Evolutionary conservation across 2,797 vertebrate genomes (phyloP).

Genomic region (Fundulus diaphanus): DNA sequence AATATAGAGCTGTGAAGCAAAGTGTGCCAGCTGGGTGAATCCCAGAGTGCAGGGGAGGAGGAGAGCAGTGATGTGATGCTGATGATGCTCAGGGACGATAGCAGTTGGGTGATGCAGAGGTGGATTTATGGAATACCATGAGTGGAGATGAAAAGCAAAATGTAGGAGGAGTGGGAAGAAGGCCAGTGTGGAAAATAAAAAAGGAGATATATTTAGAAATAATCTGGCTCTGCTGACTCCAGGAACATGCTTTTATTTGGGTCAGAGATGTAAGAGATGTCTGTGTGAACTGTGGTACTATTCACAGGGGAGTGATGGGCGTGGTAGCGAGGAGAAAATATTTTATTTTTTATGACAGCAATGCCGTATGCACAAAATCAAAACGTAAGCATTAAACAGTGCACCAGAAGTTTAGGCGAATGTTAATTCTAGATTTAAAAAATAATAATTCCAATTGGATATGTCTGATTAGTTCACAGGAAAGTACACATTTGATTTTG

Average conservation of each 20-base stretch:
- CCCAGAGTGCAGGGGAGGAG: constrained; percentile 28
- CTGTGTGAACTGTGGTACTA: neutral
- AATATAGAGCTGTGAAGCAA: constrained; percentile 47
- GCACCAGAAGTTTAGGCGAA: neutral
- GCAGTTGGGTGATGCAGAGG: constrained; percentile 58
- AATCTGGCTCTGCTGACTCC: constrained; percentile 40
- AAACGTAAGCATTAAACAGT: neutral
- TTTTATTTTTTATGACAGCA: neutral
- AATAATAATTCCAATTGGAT: neutral
- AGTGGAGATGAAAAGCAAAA: constrained; percentile 35
- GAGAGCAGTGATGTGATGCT: constrained; percentile 40
- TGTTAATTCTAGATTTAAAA: neutral
- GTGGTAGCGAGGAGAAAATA: neutral
- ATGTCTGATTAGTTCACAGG: neutral
- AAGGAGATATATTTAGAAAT: constrained; percentile 47
- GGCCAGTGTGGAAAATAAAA: constrained; percentile 36
- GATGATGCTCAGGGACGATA: constrained; percentile 55
- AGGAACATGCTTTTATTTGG: constrained; percentile 63
- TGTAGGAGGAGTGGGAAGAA: constrained; percentile 41
- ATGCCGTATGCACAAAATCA: neutral
- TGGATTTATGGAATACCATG: constrained; percentile 35
- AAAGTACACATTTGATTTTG: neutral
- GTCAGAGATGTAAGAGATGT: constrained; percentile 55
- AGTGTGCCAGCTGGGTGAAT: constrained; percentile 72
- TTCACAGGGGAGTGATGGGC: neutral